These are phyloP conservation scores for Aplysina aerophoba DNA, from an alignment of 37 sponge, comb jelly and placozoan genomes.

Conservation along the genomic window DNA sequence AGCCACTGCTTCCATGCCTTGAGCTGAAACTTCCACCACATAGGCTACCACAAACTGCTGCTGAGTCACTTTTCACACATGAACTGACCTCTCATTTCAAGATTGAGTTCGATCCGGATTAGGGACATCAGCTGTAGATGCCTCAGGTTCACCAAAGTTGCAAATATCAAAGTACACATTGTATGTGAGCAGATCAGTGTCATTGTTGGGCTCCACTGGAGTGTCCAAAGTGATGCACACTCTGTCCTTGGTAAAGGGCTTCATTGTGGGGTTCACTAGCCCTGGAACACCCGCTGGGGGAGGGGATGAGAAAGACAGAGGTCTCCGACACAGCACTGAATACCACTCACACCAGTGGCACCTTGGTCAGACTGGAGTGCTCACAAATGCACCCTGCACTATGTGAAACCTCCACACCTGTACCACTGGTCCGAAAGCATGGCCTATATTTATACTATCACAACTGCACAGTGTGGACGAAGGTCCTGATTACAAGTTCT, in stretches of 20 bases:
- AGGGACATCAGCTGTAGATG: too few relatives aligned
- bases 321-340: background rate
- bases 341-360: too few relatives aligned
- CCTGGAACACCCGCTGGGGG: slow-evolving; percentile 14
- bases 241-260: slow-evolving; percentile 6
- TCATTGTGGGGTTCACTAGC: background rate
- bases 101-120: background rate
- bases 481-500: too few relatives aligned
- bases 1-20: background rate
- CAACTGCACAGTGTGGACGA: too few relatives aligned
- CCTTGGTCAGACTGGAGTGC: background rate
- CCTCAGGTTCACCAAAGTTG: too few relatives aligned
- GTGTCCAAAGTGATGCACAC: slow-evolving; percentile 25
- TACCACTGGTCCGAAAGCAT: too few relatives aligned
- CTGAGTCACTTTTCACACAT: background rate
- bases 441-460: too few relatives aligned
- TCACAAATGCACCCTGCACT: too few relatives aligned
- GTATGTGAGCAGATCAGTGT: slow-evolving; percentile 15
- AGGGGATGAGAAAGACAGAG: too few relatives aligned
- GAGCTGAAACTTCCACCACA: background rate
- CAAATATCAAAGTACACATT: background rate
- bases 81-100: background rate
- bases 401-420: too few relatives aligned
- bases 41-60: background rate
- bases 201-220: slow-evolving; percentile 18